Base-by-base conservation (phyloP, 2,888 invertebrate genomes). In the Auanema freiburgensis region DNA sequence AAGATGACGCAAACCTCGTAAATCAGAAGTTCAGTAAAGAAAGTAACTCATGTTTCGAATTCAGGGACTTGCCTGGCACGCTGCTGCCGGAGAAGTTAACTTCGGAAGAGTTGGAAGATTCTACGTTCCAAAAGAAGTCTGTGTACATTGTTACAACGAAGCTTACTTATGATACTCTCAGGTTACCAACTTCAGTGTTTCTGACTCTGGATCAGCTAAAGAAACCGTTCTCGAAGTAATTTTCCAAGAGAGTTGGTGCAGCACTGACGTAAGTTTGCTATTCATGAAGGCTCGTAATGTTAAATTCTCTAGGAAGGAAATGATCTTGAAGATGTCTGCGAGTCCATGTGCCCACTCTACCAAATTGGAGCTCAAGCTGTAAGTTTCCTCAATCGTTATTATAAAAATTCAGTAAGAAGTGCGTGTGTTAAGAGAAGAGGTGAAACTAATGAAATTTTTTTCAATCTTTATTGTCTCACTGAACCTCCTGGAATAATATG, bases 311-410 rank as follows among this genome's bases (percentile, higher is more conserved):
- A 63, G 63, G 70, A 72, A 44, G 72, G 72, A 54, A 66, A 72
- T 43, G 67, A 68, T 57, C 61, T 72, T n/a, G 72, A 72, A n/a
- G 72, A 72, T 54, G 65, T 72, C n/a, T 72, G 72, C 44, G 72
- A 72, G 53, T 68, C 69, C 33, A 72, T 72, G 72, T 72, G 72
- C 42, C 72, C 72, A 33, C 62, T 70, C 11, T 72, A 72, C 54
- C 61, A 66, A 23, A 66, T 66, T 49, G 72, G 72, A 67, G 63
- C 66, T 24, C 67, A 69, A 51, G 64, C 72, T 52, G 70, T 71
- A 50, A 49, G 55, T 18, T 10, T 46, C n/a, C n/a, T 52, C 33
- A 33, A 33, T 33, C 3, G 33, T 8, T 8, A 33, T 33, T 33
- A 33, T 5, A 33, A 33, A 33, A 8, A 3, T 33, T 8, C 4